Percentiles rank a stretch among this genome's conserved stretches.
Conservation (phyloP, 2,113 vertebrate genomes). For the Muntiacus muntjak region DNA sequence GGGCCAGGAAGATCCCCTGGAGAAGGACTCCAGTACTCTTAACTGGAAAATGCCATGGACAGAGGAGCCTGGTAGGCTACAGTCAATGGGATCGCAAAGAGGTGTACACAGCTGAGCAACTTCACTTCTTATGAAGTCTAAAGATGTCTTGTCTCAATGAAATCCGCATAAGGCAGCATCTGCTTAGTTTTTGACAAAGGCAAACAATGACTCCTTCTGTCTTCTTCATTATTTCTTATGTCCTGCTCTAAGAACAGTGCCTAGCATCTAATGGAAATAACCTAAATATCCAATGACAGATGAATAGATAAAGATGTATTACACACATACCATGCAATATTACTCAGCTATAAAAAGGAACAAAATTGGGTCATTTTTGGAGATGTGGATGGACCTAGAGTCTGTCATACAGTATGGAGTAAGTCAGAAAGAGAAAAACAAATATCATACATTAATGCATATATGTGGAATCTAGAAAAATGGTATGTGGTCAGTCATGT, state of each 20-base stretch:
- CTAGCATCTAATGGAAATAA: background rate
- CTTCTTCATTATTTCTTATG: background rate
- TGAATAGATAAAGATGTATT: background rate
- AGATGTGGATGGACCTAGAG: background rate
- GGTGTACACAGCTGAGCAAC: background rate
- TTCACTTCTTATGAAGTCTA: background rate
- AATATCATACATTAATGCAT: background rate
- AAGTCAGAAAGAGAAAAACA: background rate
- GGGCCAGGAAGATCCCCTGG: background rate
- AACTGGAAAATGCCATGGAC: background rate
- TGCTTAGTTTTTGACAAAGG: background rate
- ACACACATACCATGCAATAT: background rate
- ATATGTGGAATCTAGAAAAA: background rate
- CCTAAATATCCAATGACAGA: background rate
- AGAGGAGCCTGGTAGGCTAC: background rate
- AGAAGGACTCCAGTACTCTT: background rate
- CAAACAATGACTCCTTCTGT: background rate
- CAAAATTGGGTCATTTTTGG: background rate
- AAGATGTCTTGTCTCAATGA: background rate
- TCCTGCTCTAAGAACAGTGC: background rate
- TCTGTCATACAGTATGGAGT: background rate
- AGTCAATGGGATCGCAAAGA: background rate
- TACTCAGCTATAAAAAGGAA: background rate
- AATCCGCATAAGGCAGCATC: background rate
- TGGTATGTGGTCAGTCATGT: background rate